Evolutionary conservation across 30 jellyfish, hydroid and myxozoan genomes (phyloP).

Genomic region (Chrysaora quinquecirrha): DNA sequence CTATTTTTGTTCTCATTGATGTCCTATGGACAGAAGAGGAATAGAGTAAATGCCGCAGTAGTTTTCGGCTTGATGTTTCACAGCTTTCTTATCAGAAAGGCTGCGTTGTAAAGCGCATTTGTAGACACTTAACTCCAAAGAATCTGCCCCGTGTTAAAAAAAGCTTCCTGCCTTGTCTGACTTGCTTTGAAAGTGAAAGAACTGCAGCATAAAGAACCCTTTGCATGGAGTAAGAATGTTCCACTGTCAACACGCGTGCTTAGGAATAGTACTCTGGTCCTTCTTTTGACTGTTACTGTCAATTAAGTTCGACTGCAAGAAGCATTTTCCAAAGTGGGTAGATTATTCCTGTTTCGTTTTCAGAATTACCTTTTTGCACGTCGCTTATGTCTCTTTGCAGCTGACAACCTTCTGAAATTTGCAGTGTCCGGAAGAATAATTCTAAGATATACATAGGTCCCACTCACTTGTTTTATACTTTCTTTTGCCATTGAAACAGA

Average conservation of each 20-base stretch:
- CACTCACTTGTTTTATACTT: constrained; percentile 3
- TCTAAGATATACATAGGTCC: background rate
- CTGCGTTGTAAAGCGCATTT: background rate
- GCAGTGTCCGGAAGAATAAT: background rate
- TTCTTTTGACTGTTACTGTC: background rate
- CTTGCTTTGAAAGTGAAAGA: too few relatives aligned
- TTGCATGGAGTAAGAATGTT: background rate
- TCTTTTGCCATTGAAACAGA: constrained; percentile 18
- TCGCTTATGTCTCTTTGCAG: background rate
- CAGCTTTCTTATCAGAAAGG: background rate
- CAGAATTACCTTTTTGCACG: too few relatives aligned
- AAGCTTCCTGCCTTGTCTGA: background rate
- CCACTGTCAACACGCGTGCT: background rate
- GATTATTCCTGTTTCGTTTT: background rate
- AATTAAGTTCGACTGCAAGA: background rate
- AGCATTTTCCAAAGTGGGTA: background rate
- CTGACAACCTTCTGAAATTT: background rate
- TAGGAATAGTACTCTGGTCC: background rate
- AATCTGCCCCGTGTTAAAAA: background rate
- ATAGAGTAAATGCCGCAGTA: background rate
- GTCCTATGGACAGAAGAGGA: background rate
- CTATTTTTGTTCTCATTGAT: background rate
- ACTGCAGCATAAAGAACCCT: too few relatives aligned
- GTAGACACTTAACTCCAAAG: background rate
- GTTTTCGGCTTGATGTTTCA: background rate